phyloP scores from a whole-genome alignment of 2,797 vertebrate species.

The Bryconaethiops microstoma region DNA sequence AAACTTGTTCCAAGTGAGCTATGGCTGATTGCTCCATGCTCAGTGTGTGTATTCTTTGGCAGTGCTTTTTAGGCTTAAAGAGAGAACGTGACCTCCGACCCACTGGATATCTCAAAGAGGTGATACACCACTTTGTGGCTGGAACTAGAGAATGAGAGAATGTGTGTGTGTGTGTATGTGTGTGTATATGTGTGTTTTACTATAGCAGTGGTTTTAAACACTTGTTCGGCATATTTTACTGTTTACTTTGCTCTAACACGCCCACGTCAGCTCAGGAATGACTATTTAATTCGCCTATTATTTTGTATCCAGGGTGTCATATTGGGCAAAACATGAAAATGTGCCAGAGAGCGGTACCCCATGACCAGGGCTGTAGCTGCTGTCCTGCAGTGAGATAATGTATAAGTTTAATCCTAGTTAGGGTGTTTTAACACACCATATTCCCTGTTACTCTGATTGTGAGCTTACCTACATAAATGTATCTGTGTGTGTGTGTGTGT shows the following conservation, averaged over 20 bases:
- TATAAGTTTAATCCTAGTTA: not conserved
- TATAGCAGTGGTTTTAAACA: not conserved
- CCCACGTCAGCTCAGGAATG: not conserved
- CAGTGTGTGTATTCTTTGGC: constrained; percentile 54
- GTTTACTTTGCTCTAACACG: not conserved
- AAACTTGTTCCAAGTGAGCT: constrained; percentile 74
- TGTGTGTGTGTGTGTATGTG: too few relatives aligned
- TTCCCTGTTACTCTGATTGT: not conserved
- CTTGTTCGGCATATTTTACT: not conserved
- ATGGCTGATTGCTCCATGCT: constrained; percentile 58
- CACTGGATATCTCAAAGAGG: constrained; percentile 45
- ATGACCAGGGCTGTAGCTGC: not conserved
- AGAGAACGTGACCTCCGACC: constrained; percentile 53
- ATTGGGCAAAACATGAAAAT: not conserved
- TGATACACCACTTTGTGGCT: constrained; percentile 41
- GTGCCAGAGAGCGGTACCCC: not conserved
- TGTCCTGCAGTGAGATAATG: not conserved
- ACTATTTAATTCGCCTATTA: not conserved
- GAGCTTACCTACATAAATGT: constrained; percentile 19
- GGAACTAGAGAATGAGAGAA: not conserved
- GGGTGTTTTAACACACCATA: constrained; percentile 5
- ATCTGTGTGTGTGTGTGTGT: constrained; percentile 28
- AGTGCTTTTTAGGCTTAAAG: constrained; percentile 39
- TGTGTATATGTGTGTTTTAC: constrained; percentile 9
- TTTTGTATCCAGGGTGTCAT: not conserved